phyloP scores from a whole-genome alignment of 1,140 invertebrate species.

The Trichomalopsis sarcophagae region DNA sequence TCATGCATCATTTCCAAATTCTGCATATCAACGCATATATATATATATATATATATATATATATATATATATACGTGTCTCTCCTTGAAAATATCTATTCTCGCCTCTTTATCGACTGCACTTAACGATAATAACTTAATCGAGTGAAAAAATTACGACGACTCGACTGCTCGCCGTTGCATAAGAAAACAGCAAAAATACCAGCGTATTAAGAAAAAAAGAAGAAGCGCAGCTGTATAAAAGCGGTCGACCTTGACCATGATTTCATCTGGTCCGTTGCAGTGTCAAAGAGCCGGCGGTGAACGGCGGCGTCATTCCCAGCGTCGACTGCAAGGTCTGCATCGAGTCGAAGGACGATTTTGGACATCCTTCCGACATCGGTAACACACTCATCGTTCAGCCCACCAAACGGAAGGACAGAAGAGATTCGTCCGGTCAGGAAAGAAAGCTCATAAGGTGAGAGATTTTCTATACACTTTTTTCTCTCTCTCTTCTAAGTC shows the following conservation, averaged over 20 bases:
- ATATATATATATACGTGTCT: no score
- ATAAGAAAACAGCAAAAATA: background rate
- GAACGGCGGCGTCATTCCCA: conserved; percentile 66
- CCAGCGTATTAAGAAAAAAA: background rate
- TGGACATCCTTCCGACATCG: conserved; percentile 58
- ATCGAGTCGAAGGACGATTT: conserved; percentile 65
- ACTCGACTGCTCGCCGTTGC: background rate
- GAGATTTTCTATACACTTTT: background rate
- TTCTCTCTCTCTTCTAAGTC: background rate
- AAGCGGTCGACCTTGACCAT: conserved; percentile 32
- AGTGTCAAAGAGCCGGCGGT: conserved; percentile 65
- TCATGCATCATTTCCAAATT: background rate
- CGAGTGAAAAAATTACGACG: background rate
- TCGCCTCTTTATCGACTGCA: background rate
- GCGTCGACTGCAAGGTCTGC: conserved; percentile 67
- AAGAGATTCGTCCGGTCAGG: conserved; percentile 81
- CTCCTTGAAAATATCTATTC: background rate
- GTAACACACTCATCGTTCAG: conserved; percentile 59
- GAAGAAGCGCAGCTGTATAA: background rate
- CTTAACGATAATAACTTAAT: background rate
- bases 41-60: no score
- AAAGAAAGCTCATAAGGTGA: conserved; percentile 85
- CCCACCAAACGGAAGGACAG: conserved; percentile 83
- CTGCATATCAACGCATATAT: background rate
- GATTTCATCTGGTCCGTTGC: conserved; percentile 45